These are phyloP conservation scores for Chaitophorus viminalis DNA, from an alignment of 2,888 invertebrate genomes.

Conservation along the genomic window DNA sequence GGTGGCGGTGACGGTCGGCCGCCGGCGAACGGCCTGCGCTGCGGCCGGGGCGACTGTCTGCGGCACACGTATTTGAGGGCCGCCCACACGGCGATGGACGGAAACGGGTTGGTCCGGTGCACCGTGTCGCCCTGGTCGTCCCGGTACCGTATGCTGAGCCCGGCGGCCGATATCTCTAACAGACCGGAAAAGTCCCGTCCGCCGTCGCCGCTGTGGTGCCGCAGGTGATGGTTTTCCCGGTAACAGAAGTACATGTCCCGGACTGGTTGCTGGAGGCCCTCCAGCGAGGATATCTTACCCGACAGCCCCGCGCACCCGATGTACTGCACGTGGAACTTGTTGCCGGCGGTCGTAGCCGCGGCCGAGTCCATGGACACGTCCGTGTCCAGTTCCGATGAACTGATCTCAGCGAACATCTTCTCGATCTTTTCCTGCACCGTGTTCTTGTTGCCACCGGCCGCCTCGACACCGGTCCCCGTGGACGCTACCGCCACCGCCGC, in stretches of 20 bases:
- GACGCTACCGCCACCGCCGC: not conserved
- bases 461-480: too few species aligned
- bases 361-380: conserved; percentile 41
- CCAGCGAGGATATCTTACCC: conserved; percentile 80
- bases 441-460: conserved; percentile 27
- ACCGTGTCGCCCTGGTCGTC: conserved; percentile 44
- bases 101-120: conserved; percentile 78
- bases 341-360: conserved; percentile 61
- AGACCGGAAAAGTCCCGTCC: conserved; percentile 61
- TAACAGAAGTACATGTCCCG: conserved; percentile 74
- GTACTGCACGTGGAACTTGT: conserved; percentile 75
- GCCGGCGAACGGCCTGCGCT: conserved; percentile 35
- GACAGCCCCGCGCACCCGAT: conserved; percentile 82
- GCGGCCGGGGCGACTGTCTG: conserved; percentile 65
- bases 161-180: conserved; percentile 76
- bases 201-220: not conserved
- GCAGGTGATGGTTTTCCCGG: conserved; percentile 38
- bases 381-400: conserved; percentile 64
- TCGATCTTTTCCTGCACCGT: conserved; percentile 83
- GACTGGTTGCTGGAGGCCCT: conserved; percentile 84
- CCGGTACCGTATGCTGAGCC: conserved; percentile 71
- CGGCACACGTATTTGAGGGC: conserved; percentile 86
- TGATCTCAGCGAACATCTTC: conserved; percentile 76
- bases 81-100: conserved; percentile 93
- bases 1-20: conserved; percentile 66